These are phyloP conservation scores for Ommatoiulus sabulosus DNA, from an alignment of 2,888 invertebrate genomes.

Conservation along the genomic window DNA sequence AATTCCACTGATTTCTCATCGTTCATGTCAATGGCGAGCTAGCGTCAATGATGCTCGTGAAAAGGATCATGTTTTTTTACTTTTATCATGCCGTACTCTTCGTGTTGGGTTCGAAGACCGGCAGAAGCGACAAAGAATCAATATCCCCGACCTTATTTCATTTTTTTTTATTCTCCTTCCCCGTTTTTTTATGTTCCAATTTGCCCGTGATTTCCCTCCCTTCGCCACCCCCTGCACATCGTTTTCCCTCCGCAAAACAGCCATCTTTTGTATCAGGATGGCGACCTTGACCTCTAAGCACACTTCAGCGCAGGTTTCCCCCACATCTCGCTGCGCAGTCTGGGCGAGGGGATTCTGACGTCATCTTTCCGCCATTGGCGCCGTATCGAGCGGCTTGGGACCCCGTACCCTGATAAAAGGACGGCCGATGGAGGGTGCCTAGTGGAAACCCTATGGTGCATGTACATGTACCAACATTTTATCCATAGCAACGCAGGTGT, in stretches of 20 bases:
- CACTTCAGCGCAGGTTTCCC: conserved; percentile 3
- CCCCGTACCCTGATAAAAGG: no score
- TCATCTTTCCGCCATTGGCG: not conserved
- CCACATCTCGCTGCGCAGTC: not conserved
- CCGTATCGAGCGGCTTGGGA: not conserved
- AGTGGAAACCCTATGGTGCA: not conserved
- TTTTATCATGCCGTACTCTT: not conserved
- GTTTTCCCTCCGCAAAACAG: conserved; percentile 18
- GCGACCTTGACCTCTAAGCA: conserved; percentile 31
- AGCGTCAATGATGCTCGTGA: not conserved
- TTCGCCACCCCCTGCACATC: not conserved
- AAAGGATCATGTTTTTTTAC: not conserved
- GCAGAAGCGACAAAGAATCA: conserved; percentile 6
- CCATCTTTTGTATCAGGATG: conserved; percentile 17
- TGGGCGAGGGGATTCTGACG: conserved; percentile 18
- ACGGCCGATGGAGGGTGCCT: no score
- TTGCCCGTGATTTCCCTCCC: not conserved
- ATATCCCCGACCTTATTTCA: conserved; percentile 22
- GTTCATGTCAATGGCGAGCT: no score
- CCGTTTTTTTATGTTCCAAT: conserved; percentile 22
- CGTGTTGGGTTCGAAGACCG: conserved; percentile 15
- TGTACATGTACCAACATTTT: no score
- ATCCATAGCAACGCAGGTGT: no score
- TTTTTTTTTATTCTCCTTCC: conserved; percentile 17
- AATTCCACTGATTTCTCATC: no score